Conservation (phyloP, 2,113 vertebrate species). For the Zapus hudsonius region DNA sequence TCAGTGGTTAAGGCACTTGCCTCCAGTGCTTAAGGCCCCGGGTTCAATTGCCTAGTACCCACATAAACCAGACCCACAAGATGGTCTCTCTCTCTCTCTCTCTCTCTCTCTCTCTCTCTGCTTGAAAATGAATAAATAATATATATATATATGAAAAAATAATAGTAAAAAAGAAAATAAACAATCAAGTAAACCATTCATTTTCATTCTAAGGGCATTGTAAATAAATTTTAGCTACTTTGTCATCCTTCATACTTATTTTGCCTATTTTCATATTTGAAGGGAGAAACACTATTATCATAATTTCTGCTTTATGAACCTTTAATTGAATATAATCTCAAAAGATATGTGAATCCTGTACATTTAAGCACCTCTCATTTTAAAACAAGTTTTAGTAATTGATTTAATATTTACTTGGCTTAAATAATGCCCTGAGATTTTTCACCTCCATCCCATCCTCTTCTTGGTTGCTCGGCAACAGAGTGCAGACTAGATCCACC, state of each 20-base stretch:
- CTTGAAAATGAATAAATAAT: no score
- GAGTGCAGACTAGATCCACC: conserved; percentile 7
- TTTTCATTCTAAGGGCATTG: neutral
- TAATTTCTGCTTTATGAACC: neutral
- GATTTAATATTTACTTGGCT: conserved; percentile 57
- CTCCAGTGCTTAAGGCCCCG: no score
- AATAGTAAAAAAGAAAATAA: neutral
- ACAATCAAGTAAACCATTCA: neutral
- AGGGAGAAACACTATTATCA: neutral
- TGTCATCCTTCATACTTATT: neutral
- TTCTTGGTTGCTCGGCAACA: conserved; percentile 65
- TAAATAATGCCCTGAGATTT: conserved; percentile 40
- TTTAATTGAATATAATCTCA: conserved; percentile 40
- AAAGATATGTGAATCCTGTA: neutral
- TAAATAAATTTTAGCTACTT: neutral
- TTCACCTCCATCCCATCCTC: neutral
- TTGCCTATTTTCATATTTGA: conserved; percentile 13
- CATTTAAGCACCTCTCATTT: conserved; percentile 24
- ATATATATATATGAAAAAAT: no score
- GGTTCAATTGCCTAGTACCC: no score
- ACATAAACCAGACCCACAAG: no score
- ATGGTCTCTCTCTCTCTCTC: no score
- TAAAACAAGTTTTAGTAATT: conserved; percentile 28
- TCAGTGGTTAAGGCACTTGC: no score
- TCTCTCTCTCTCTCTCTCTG: no score